Evolutionary conservation across 2,113 vertebrate genomes (phyloP), one percentile per base, ranked within the genome.

Genomic region (Formicarius rufipectus): DNA sequence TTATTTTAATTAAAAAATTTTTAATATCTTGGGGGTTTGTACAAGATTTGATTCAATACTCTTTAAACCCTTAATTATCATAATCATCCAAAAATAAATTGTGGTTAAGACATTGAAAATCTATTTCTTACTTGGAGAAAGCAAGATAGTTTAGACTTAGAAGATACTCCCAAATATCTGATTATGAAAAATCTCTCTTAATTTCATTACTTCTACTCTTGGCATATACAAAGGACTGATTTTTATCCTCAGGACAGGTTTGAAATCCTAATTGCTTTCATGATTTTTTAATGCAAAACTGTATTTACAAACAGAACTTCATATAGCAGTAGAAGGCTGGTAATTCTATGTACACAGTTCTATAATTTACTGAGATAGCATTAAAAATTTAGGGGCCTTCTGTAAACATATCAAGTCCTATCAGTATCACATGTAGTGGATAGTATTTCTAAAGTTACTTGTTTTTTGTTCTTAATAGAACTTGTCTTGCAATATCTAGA

Each of bases 1-100:
- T 80, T 63, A 37, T 92, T 92, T 86, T 78, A 89, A 87, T 96
- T 78, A 88, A 64, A 84, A 23, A 84, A 47, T 78, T 87, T 37
- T 77, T 85, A 91, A 27, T 77, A 72, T 60, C 59, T n/a, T 81
- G 6, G 55, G 80, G 84, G 19, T 49, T 58, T 62, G 39, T 50
- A 24, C 16, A 63, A 50, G 74, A 71, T 89, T 76, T 81, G 53
- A 49, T 90, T 91, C 81, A 74, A 60, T 97, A 82, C 12, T 69
- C 72, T 88, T 95, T 90, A 68, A 88, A 69, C 25, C 63, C 35
- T 64, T 96, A 74, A 69, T 95, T 94, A 63, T 30, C 30, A 33
- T 80, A 81, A 77, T 93, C 3, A 50, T 71, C 27, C 3, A 79
- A 47, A 93, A 90, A 40, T 74, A 84, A 37, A 33, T 58, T 88